phyloP scores from a whole-genome alignment of 2,113 vertebrate species.

The Bombycilla garrulus region DNA sequence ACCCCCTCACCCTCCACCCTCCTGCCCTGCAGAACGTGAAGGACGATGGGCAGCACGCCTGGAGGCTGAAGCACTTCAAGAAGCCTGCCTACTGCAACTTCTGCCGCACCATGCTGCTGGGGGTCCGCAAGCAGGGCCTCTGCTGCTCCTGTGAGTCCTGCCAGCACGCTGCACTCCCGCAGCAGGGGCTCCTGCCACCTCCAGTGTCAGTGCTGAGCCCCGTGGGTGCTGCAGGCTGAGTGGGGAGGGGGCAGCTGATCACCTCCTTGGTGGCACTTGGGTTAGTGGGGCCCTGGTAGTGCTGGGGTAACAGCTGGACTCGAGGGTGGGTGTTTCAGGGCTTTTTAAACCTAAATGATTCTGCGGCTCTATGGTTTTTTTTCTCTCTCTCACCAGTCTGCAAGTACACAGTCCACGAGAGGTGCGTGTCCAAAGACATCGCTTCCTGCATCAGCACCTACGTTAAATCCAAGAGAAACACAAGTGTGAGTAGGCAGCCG shows the following conservation, averaged over 20 bases:
- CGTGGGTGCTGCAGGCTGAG: not conserved
- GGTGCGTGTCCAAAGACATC: constrained; percentile 92
- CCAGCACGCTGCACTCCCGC: rapidly evolving
- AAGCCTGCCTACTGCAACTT: constrained; percentile 96
- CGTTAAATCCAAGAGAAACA: constrained; percentile 85
- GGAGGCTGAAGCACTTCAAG: constrained; percentile 97
- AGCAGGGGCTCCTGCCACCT: rapidly evolving
- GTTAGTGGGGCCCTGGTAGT: not conserved
- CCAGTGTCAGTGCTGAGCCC: not conserved
- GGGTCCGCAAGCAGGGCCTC: constrained; percentile 93
- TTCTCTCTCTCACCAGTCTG: constrained; percentile 78
- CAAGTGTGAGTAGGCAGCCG: constrained; percentile 76
- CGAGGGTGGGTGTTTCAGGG: not conserved
- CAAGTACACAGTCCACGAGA: constrained; percentile 93
- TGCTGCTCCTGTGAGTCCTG: constrained; percentile 86
- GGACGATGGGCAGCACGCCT: constrained; percentile 89
- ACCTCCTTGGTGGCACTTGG: not conserved
- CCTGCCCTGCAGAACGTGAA: constrained; percentile 76
- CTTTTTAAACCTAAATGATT: not conserved
- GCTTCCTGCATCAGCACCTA: constrained; percentile 92
- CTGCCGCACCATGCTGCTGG: constrained; percentile 91
- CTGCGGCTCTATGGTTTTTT: not conserved
- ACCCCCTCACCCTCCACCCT: not conserved
- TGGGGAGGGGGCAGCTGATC: not conserved
- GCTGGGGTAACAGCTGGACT: not conserved